Conservation (phyloP, 2,797 vertebrate species). For the Sparus aurata region DNA sequence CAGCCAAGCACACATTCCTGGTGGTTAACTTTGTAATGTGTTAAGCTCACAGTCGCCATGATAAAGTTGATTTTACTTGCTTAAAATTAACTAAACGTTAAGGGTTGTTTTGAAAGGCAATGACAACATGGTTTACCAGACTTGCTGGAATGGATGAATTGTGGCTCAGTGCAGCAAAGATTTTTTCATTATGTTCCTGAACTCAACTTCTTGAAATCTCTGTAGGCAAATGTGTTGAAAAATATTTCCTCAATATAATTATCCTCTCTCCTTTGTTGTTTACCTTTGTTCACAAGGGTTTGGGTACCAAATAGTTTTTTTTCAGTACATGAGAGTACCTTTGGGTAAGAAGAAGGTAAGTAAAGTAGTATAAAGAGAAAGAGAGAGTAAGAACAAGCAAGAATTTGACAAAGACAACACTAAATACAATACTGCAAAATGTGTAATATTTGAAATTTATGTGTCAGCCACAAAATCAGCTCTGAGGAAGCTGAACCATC, state of each 20-base stretch:
- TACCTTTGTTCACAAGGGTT: too few relatives aligned
- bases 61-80: neutral
- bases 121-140: neutral
- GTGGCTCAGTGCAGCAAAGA: neutral
- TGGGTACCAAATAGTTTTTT: too few relatives aligned
- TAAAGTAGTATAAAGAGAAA: too few relatives aligned
- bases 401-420: too few relatives aligned
- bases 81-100: neutral
- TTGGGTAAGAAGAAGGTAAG: too few relatives aligned
- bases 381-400: too few relatives aligned
- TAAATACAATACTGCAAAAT: too few relatives aligned
- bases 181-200: neutral
- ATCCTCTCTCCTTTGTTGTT: neutral
- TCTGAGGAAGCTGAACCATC: too few relatives aligned
- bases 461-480: too few relatives aligned
- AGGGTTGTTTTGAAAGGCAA: neutral
- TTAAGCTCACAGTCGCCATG: rapidly evolving
- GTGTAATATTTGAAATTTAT: too few relatives aligned
- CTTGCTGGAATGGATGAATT: neutral
- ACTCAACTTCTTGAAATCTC: neutral
- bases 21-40: neutral
- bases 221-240: neutral
- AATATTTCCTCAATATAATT: neutral
- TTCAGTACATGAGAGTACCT: too few relatives aligned
- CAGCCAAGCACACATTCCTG: neutral